These are phyloP conservation scores for Gisinianus flammeolus DNA, from an alignment of 2,888 invertebrate species.

Conservation along the genomic window DNA sequence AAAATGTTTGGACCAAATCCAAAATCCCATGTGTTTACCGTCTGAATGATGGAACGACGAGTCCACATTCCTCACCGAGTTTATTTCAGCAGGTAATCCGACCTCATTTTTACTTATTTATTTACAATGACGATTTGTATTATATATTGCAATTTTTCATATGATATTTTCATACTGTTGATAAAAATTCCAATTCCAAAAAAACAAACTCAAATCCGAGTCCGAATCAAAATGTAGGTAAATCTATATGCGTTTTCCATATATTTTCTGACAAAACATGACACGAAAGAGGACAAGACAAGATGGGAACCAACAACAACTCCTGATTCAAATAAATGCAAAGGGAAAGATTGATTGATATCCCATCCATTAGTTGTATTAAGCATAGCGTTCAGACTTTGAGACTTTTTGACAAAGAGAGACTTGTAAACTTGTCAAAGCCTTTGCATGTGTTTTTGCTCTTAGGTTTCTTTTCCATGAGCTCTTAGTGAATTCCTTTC, in stretches of 20 bases:
- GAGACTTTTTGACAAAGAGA: too few relatives aligned
- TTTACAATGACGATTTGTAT: too few relatives aligned
- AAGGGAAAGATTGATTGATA: constrained; percentile 8
- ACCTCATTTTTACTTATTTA: too few relatives aligned
- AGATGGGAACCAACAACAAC: too few relatives aligned
- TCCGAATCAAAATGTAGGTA: too few relatives aligned
- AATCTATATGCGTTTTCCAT: too few relatives aligned
- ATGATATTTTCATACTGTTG: too few relatives aligned
- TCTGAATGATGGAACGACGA: constrained; percentile 18
- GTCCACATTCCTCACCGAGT: background rate
- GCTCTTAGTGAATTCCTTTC: background rate
- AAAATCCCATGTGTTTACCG: background rate
- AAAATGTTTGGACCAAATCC: background rate
- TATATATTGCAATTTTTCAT: too few relatives aligned
- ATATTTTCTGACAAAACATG: background rate
- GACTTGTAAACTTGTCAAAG: background rate
- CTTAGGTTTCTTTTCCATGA: background rate
- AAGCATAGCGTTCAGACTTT: background rate
- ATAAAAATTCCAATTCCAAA: too few relatives aligned
- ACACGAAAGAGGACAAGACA: background rate
- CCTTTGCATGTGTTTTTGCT: background rate
- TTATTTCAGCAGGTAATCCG: constrained; percentile 15
- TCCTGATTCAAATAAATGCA: too few relatives aligned
- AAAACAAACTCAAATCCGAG: too few relatives aligned
- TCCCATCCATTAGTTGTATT: constrained; percentile 22